Evolutionary conservation across 2,113 vertebrate species (phyloP).

Genomic region (Rhinogobius similis): DNA sequence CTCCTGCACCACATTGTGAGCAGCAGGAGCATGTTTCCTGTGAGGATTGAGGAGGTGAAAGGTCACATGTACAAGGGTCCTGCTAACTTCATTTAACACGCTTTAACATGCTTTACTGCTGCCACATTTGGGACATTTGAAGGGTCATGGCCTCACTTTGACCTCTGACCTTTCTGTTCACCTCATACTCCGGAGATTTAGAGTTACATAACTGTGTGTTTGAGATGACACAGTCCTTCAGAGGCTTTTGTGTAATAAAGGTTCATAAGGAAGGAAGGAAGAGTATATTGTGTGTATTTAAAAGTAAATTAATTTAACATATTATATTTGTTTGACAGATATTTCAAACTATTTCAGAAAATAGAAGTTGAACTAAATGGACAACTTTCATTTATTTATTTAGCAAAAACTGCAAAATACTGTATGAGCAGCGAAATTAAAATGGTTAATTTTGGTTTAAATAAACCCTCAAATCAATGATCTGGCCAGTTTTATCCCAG

Average conservation of each 20-base stretch:
- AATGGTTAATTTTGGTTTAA: no score
- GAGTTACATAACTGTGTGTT: constrained; percentile 28
- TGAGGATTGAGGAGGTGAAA: constrained; percentile 47
- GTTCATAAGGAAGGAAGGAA: background rate
- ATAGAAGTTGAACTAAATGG: no score
- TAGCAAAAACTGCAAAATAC: no score
- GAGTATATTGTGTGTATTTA: no score
- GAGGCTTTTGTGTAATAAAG: no score
- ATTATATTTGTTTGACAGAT: no score
- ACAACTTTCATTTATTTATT: no score
- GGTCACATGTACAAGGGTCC: constrained; percentile 45
- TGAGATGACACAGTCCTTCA: background rate
- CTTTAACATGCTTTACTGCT: constrained; percentile 40
- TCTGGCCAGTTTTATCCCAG: no score
- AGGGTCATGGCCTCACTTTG: constrained; percentile 19
- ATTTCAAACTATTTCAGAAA: no score
- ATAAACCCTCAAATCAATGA: no score
- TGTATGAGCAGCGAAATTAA: no score
- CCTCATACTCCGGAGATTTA: constrained; percentile 6
- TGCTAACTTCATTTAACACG: constrained; percentile 55
- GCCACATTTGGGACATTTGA: constrained; percentile 17
- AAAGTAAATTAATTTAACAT: background rate
- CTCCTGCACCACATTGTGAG: background rate
- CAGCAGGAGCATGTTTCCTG: constrained; percentile 33
- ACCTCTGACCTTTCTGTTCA: constrained; percentile 32